These are phyloP conservation scores for Cecidostiba fungosa DNA, from an alignment of 2,888 invertebrate species.

Conservation along the genomic window DNA sequence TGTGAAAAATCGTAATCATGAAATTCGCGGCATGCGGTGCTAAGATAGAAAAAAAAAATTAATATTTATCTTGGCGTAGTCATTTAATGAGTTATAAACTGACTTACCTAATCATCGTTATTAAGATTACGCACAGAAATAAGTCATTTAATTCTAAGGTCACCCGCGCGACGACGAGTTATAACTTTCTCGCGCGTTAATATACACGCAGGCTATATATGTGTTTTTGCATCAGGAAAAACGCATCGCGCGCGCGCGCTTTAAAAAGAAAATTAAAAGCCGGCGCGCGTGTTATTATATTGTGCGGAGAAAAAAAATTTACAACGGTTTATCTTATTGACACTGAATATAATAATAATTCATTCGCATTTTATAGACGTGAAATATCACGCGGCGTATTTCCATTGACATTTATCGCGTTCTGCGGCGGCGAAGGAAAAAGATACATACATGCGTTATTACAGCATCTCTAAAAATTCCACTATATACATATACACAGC, in stretches of 20 bases:
- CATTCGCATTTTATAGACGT: conserved; percentile 18
- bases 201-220: not conserved
- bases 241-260: not conserved
- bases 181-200: conserved; percentile 19
- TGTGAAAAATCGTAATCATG: not conserved
- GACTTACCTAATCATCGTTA: conserved; percentile 46
- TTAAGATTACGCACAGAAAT: conserved; percentile 54
- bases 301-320: too few relatives aligned
- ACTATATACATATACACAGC: not conserved
- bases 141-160: conserved; percentile 52
- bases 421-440: not conserved
- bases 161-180: conserved; percentile 4
- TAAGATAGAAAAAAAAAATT: not conserved
- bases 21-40: not conserved
- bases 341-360: conserved; percentile 29
- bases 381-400: not conserved
- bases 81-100: conserved; percentile 41
- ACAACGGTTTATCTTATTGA: not conserved
- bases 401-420: not conserved
- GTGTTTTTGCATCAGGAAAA: conserved; percentile 11
- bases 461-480: not conserved
- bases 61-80: conserved; percentile 43
- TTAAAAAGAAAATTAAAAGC: not conserved
- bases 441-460: not conserved
- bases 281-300: not conserved